Evolutionary conservation across 2,113 vertebrate genomes (phyloP), one percentile per base, ranked within the genome.

Genomic region (Pelecanus crispus): DNA sequence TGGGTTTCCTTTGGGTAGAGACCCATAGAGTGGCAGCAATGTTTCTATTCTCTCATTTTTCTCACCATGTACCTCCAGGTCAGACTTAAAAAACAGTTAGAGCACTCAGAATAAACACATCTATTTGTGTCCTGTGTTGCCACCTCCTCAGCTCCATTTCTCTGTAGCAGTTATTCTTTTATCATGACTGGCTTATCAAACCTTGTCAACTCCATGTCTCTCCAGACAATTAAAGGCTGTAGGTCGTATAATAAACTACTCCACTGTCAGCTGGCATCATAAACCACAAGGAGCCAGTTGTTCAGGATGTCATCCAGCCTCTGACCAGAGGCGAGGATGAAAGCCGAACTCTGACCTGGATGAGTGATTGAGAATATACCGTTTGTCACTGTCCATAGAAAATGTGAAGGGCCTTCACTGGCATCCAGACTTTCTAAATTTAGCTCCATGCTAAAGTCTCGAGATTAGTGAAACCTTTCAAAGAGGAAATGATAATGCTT

Each of bases 261-360:
- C 32, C 32, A 40, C 73, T 94, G 95, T 63, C 94, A 94, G 34
- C 0, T 94, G 77, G 87, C 92, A 88, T 79, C 88, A 82, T 92
- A 94, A 96, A 95, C 83, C 87, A 93, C 81, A 96, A 81, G 81
- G 77, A 93, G 59, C 15, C 91, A 93, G 92, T 94, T 97, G 96
- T 93, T 96, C 38, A 74, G 88, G 38, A 95, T 92, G 92, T 95
- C 93, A 95, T 53, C 73, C 80, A 95, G 63, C 53, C 88, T 53
- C 93, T 94, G 94, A 93, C 94, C 90, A 72, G 87, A 94, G 74
- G 52, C 38, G 12, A 94, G 80, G 68, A 96, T 95, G 92, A 97
- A 96, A 97, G 90, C 59, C 93, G 95, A 95, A 81, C 97, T 95
- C 81, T 95, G 91, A 94, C 95, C 92, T 18, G 15, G 74, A 52